Evolutionary conservation across 92 coral and sea anemone genomes (phyloP).

Genomic region (Parazoanthus swiftii): DNA sequence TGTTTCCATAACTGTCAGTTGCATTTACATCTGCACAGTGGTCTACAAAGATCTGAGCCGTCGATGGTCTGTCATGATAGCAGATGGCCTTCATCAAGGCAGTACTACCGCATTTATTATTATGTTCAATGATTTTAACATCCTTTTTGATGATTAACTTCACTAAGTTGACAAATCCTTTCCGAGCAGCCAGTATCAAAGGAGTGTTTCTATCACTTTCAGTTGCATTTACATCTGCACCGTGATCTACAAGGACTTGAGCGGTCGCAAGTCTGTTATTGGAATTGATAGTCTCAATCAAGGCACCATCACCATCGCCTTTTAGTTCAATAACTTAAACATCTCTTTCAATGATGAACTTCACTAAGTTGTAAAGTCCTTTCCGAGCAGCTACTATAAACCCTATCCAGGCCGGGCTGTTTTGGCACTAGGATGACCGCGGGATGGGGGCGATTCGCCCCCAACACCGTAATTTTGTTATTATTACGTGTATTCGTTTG

Average conservation of each 20-base stretch:
- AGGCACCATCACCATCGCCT: background rate
- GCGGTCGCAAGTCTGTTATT: background rate
- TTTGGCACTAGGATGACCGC: no score
- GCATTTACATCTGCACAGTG: background rate
- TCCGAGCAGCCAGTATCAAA: background rate
- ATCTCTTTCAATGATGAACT: background rate
- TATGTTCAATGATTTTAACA: background rate
- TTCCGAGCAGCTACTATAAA: background rate
- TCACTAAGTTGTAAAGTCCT: background rate
- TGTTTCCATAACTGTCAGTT: background rate
- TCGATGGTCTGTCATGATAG: background rate
- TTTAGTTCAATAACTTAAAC: background rate
- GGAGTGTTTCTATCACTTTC: background rate
- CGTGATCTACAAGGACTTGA: background rate
- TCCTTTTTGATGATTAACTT: background rate
- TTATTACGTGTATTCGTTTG: no score
- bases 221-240: background rate
- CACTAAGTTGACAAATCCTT: background rate
- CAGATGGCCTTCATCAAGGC: background rate
- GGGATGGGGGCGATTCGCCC: no score
- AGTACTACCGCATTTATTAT: background rate
- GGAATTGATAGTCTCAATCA: background rate
- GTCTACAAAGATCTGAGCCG: background rate
- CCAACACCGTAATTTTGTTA: no score
- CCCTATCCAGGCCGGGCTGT: no score